phyloP scores from a whole-genome alignment of 1,140 invertebrate genomes.

The Planococcus citri region DNA sequence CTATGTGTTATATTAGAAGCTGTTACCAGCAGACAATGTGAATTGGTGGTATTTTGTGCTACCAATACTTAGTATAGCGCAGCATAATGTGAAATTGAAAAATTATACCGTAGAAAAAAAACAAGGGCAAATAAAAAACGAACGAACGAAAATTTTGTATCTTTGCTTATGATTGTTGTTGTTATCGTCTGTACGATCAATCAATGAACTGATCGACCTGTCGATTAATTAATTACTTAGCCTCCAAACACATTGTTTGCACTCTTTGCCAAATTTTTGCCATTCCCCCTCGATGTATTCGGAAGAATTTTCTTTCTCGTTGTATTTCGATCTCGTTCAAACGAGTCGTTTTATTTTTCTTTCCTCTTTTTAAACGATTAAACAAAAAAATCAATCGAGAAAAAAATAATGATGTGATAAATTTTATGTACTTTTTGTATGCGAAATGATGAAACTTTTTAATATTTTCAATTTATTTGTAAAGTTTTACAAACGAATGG shows the following conservation, averaged over 20 bases:
- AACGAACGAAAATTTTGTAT: slow-evolving; percentile 2
- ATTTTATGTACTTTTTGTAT: not conserved
- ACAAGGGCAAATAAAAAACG: not conserved
- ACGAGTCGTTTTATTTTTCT: not conserved
- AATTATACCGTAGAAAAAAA: not conserved
- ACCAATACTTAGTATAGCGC: not conserved
- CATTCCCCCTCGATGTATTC: not conserved
- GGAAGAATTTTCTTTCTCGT: not conserved
- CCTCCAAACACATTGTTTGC: slow-evolving; percentile 34
- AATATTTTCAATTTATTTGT: not conserved
- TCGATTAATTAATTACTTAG: no score
- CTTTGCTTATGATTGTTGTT: slow-evolving; percentile 26
- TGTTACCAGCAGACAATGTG: slow-evolving; percentile 30
- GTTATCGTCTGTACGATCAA: no score
- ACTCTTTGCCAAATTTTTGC: slow-evolving; percentile 27
- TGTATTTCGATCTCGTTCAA: slow-evolving; percentile 9
- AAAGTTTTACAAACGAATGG: not conserved
- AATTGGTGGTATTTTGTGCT: slow-evolving; percentile 25
- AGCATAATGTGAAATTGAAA: slow-evolving; percentile 17
- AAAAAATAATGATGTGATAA: not conserved
- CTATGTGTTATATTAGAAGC: not conserved
- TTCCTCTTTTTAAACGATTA: no score
- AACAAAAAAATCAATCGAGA: no score
- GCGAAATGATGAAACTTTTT: not conserved
- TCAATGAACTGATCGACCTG: no score